Evolutionary conservation across 2,888 invertebrate species (phyloP).

Genomic region (Euzophera pinguis): DNA sequence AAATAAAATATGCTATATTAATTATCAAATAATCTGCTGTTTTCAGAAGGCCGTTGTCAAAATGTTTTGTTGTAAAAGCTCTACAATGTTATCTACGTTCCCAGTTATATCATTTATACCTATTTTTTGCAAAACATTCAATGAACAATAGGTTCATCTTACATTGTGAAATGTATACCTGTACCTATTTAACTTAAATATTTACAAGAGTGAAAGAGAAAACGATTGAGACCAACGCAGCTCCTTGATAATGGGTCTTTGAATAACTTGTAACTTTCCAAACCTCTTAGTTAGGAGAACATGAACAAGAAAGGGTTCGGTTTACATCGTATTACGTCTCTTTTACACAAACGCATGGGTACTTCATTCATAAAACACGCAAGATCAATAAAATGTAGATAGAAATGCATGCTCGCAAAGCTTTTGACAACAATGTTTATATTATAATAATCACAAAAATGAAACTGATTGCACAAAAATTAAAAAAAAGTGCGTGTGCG

Average conservation of each 20-base stretch:
- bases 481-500: constrained; percentile 76
- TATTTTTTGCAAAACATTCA: too few species aligned
- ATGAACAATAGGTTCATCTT: too few species aligned
- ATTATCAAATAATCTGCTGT: too few species aligned
- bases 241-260: not conserved
- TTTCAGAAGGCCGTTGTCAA: too few species aligned
- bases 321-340: constrained; percentile 28
- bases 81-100: too few species aligned
- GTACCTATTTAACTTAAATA: too few species aligned
- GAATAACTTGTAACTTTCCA: constrained; percentile 38
- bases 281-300: constrained; percentile 39
- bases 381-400: not conserved
- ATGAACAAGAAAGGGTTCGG: constrained; percentile 34
- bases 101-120: too few species aligned
- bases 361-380: not conserved
- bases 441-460: constrained; percentile 4
- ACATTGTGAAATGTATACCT: too few species aligned
- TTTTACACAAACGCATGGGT: constrained; percentile 15
- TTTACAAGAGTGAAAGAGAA: not conserved
- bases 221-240: not conserved
- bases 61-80: too few species aligned
- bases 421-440: not conserved
- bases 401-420: not conserved
- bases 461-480: constrained; percentile 19
- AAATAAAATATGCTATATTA: too few species aligned